Evolutionary conservation across 1,140 invertebrate genomes (phyloP).

Genomic region (Bombus sylvicola): DNA sequence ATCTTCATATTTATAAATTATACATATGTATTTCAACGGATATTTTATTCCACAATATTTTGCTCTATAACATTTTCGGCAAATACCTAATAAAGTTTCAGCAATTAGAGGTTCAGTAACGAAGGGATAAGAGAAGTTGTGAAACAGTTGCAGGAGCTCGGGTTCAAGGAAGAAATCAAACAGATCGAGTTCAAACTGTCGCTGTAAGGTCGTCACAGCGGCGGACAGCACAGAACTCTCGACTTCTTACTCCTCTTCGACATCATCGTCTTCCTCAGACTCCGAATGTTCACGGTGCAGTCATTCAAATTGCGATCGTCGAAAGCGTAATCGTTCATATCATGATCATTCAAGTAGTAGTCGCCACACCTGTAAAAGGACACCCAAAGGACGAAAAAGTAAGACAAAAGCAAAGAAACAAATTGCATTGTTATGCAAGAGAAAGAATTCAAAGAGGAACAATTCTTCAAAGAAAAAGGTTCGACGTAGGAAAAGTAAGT

Average conservation of each 20-base stretch:
- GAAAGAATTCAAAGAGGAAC: neutral
- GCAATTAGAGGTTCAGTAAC: too few species aligned
- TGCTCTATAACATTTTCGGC: too few species aligned
- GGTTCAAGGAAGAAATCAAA: neutral
- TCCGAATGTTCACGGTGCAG: neutral
- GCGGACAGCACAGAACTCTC: neutral
- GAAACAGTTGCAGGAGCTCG: conserved; percentile 12
- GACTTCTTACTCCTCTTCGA: neutral
- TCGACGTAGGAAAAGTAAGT: neutral
- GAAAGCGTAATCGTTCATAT: fast-evolving
- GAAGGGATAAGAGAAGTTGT: neutral
- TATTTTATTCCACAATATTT: too few species aligned
- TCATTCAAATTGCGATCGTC: neutral
- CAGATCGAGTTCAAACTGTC: neutral
- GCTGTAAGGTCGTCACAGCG: neutral
- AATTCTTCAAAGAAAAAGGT: neutral
- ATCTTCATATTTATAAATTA: neutral
- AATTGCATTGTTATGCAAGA: neutral
- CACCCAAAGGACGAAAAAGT: neutral
- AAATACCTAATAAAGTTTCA: too few species aligned
- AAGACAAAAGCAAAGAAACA: conserved; percentile 19
- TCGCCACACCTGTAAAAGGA: fast-evolving
- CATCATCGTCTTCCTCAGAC: neutral
- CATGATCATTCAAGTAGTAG: fast-evolving
- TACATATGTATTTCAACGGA: neutral